phyloP scores from a whole-genome alignment of 2,888 invertebrate genomes.

The Chaitophorus viminalis region DNA sequence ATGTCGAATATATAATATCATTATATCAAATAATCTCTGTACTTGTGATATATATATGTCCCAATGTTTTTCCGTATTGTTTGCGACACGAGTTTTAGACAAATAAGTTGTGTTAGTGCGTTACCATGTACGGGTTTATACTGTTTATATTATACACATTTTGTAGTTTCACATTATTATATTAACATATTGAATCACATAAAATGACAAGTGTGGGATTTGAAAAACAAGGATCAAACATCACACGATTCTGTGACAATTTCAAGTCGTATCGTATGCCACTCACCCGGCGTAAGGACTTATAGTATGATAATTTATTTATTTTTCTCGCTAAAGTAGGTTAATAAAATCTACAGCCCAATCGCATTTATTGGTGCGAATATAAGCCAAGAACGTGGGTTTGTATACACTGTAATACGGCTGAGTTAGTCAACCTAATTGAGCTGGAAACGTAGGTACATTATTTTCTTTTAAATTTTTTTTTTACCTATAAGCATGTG shows the following conservation, averaged over 20 bases:
- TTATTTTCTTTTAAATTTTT: not conserved
- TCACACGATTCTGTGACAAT: not conserved
- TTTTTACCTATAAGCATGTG: not conserved
- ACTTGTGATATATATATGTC: not conserved
- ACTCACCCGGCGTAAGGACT: not conserved
- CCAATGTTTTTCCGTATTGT: not conserved
- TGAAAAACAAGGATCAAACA: not conserved
- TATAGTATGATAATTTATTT: slow-evolving; percentile 5
- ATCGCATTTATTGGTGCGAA: not conserved
- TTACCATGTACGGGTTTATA: no score
- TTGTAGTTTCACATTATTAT: no score
- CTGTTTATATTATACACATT: no score
- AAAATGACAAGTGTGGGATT: not conserved
- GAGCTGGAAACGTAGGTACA: not conserved
- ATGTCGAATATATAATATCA: not conserved
- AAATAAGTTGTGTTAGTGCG: not conserved
- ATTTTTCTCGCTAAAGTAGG: not conserved
- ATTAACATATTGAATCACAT: not conserved
- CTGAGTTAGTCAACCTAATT: not conserved
- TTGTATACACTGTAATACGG: not conserved
- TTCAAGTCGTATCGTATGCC: not conserved
- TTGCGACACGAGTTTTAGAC: not conserved
- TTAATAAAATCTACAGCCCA: not conserved
- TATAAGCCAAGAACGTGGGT: not conserved
- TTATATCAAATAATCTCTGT: not conserved